Percentiles rank a stretch among this genome's conserved stretches.
Conservation (phyloP, 1,140 invertebrate genomes). For the Ctenoplectra terminalis region DNA sequence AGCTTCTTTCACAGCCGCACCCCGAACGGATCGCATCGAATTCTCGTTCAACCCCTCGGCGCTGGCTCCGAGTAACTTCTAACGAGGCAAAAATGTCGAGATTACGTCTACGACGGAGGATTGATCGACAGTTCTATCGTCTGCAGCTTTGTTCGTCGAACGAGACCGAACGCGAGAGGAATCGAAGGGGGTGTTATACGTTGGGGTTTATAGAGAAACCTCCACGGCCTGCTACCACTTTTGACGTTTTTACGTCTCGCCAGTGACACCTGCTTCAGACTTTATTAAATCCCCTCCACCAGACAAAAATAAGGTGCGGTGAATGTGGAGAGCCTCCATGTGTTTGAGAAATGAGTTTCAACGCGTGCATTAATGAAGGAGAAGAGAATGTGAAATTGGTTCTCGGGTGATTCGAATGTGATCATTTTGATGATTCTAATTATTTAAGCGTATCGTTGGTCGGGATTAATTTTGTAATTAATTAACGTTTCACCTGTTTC, state of each 20-base stretch:
- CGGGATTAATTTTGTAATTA: too few relatives aligned
- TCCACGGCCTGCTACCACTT: conserved; percentile 17
- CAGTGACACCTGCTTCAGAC: conserved; percentile 42
- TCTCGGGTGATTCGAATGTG: too few relatives aligned
- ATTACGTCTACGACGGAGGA: conserved; percentile 33
- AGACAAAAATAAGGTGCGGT: conserved; percentile 3
- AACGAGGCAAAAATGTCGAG: conserved; percentile 48
- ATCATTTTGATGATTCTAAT: too few relatives aligned
- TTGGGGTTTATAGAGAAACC: background rate
- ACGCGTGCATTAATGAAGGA: too few relatives aligned
- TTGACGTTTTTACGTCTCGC: conserved; percentile 42
- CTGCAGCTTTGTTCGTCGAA: conserved; percentile 44
- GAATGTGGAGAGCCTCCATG: too few relatives aligned
- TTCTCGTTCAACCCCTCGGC: conserved; percentile 5
- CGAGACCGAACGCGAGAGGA: conserved; percentile 5
- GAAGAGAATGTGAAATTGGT: too few relatives aligned
- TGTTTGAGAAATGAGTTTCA: too few relatives aligned
- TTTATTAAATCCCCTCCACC: conserved; percentile 45
- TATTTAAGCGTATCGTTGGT: too few relatives aligned
- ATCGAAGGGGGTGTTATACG: background rate
- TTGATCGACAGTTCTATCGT: conserved; percentile 53
- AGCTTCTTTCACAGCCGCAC: background rate
- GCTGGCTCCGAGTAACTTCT: conserved; percentile 11
- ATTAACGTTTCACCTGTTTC: too few relatives aligned
- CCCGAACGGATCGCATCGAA: conserved; percentile 5